Percentiles rank a stretch among this genome's conserved stretches.
phyloP scores from a whole-genome alignment of 1,140 invertebrate genomes.

The Atta cephalotes region DNA sequence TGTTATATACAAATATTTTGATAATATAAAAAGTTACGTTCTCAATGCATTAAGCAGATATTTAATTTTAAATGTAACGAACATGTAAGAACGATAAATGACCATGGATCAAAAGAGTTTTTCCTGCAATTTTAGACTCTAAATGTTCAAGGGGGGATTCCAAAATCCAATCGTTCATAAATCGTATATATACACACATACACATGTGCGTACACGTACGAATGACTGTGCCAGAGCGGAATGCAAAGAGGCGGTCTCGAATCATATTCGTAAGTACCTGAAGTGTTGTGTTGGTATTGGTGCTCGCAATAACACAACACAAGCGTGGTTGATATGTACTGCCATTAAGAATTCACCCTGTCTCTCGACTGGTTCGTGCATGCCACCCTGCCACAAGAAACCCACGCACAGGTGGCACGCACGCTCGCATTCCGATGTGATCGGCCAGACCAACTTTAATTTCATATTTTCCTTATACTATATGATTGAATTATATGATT shows the following conservation, averaged over 20 bases:
- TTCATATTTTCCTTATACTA: slow-evolving; percentile 15
- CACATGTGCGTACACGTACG: background rate
- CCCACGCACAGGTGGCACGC: slow-evolving; percentile 72
- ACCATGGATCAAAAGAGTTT: background rate
- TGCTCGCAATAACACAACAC: slow-evolving; percentile 71
- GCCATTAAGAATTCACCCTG: slow-evolving; percentile 67
- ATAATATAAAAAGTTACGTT: background rate
- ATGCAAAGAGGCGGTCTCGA: slow-evolving; percentile 61
- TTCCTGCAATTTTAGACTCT: background rate
- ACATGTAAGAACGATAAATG: background rate
- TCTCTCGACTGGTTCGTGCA: slow-evolving; percentile 44
- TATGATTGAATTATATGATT: background rate
- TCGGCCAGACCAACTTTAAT: slow-evolving; percentile 43
- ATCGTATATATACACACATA: background rate
- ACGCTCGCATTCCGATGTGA: slow-evolving; percentile 71
- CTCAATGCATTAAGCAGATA: background rate
- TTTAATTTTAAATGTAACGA: background rate
- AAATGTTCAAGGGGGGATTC: background rate
- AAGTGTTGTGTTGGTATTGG: slow-evolving; percentile 62
- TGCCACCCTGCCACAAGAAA: slow-evolving; percentile 51
- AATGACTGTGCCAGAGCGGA: slow-evolving; percentile 36
- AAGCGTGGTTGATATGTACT: slow-evolving; percentile 17
- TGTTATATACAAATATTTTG: background rate
- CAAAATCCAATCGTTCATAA: background rate
- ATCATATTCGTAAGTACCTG: slow-evolving; percentile 54